phyloP scores from a whole-genome alignment of 2,113 vertebrate genomes.

The Spermophilus dauricus region DNA sequence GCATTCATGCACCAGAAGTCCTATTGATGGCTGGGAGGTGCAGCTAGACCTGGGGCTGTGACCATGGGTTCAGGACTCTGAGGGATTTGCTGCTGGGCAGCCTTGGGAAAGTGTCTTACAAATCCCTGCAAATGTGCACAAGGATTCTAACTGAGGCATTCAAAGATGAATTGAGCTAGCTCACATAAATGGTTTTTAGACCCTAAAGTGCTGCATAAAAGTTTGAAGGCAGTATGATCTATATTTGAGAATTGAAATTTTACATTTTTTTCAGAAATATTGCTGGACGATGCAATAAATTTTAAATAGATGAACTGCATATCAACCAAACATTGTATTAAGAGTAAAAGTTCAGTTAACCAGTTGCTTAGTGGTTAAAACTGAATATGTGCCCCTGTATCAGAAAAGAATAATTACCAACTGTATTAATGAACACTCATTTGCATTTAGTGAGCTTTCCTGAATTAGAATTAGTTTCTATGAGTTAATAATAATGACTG shows the following conservation, averaged over 20 bases:
- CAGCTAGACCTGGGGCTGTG: background rate
- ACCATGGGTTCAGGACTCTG: background rate
- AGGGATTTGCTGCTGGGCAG: background rate
- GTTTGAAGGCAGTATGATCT: background rate
- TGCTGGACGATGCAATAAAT: background rate
- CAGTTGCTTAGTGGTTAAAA: background rate
- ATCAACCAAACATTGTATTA: slow-evolving; percentile 19
- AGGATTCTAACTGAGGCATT: background rate
- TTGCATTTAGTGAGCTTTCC: slow-evolving; percentile 45
- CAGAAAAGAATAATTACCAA: slow-evolving; percentile 34
- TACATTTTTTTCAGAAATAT: background rate
- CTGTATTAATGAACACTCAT: slow-evolving; percentile 39
- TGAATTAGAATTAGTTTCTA: slow-evolving; percentile 52
- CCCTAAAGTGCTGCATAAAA: background rate
- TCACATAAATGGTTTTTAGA: background rate
- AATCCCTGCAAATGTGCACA: background rate
- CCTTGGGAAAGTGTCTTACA: background rate
- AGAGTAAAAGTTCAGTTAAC: slow-evolving; percentile 31
- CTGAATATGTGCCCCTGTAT: background rate
- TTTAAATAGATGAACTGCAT: slow-evolving; percentile 27
- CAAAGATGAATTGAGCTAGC: background rate
- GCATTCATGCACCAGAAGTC: background rate
- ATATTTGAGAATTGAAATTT: background rate
- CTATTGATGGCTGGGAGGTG: background rate
- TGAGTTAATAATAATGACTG: background rate